These are phyloP conservation scores for Drosophila crucigera DNA, from an alignment of 2,888 invertebrate genomes.

Conservation along the genomic window DNA sequence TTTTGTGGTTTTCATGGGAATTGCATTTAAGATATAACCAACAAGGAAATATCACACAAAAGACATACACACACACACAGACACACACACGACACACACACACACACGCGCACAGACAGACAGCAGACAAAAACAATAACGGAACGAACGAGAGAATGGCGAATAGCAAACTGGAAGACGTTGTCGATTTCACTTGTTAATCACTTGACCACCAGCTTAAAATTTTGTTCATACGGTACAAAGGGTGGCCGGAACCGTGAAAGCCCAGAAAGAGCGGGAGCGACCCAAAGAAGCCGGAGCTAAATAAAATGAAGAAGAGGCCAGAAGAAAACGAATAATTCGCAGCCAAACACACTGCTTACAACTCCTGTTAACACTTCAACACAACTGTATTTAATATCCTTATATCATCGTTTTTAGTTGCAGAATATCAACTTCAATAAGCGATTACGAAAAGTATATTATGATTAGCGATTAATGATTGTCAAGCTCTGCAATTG, in stretches of 20 bases:
- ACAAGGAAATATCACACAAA: constrained; percentile 14
- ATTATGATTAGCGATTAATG: constrained; percentile 22
- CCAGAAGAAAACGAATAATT: constrained; percentile 10
- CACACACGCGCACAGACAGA: constrained; percentile 1
- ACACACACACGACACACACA: constrained; percentile 1
- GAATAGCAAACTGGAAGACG: constrained; percentile 20
- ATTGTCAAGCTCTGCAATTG: constrained; percentile 21
- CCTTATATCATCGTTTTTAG: constrained; percentile 34
- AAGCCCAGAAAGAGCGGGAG: constrained; percentile 9
- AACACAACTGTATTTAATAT: constrained; percentile 7
- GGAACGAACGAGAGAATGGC: constrained; percentile 17
- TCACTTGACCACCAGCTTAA: constrained; percentile 84
- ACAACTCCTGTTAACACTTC: constrained; percentile 14
- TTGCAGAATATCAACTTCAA: constrained; percentile 34
- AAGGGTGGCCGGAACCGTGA: constrained; percentile 78
- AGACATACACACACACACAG: constrained; percentile 6
- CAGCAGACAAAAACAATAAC: constrained; percentile 20
- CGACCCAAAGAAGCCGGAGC: constrained; percentile 15
- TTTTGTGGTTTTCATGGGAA: constrained; percentile 31
- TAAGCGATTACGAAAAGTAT: constrained; percentile 10
- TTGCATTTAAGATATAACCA: constrained; percentile 30
- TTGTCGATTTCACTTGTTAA: constrained; percentile 57
- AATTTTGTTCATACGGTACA: constrained; percentile 83
- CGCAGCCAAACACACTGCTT: constrained; percentile 15
- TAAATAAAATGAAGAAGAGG: constrained; percentile 3